Percentiles rank a stretch among this genome's conserved stretches.
Evolutionary conservation across 2,113 vertebrate genomes (phyloP).

Genomic region (Melanerpes aurifrons): DNA sequence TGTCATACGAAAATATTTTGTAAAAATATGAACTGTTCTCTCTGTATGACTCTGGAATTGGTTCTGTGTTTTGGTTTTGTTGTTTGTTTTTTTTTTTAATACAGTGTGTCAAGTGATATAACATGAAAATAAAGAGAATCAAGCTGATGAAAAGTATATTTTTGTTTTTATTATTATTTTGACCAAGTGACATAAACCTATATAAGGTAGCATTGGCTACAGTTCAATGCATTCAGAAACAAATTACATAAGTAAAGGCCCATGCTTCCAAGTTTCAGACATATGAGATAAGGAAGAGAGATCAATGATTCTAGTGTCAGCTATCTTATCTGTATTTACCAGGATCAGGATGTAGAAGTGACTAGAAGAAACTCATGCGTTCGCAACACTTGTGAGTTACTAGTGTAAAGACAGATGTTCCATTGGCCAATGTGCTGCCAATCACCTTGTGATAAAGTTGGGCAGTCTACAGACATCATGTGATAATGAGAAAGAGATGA

Average conservation of each 20-base stretch:
- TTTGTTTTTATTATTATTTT: conserved; percentile 37
- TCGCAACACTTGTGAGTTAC: neutral
- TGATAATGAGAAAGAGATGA: neutral
- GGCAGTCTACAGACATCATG: neutral
- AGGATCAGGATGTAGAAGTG: neutral
- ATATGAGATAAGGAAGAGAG: neutral
- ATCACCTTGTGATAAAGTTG: neutral
- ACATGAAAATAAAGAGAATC: conserved; percentile 58
- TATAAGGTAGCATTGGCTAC: neutral
- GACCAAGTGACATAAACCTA: neutral
- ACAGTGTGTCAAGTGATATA: neutral
- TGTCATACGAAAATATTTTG: neutral
- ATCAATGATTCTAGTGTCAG: neutral
- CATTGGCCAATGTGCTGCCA: neutral
- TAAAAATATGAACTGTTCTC: neutral
- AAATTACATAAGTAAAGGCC: neutral
- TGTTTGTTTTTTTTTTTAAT: neutral
- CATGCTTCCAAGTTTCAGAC: neutral
- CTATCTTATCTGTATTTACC: neutral
- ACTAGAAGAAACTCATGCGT: neutral
- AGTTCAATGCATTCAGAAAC: conserved; percentile 6
- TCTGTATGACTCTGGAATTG: neutral
- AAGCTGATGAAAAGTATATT: neutral
- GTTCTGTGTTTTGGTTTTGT: too few species aligned
- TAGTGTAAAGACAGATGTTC: neutral